Evolutionary conservation across 2,888 invertebrate genomes (phyloP).

Genomic region (Stenoptilia bipunctidactyla): DNA sequence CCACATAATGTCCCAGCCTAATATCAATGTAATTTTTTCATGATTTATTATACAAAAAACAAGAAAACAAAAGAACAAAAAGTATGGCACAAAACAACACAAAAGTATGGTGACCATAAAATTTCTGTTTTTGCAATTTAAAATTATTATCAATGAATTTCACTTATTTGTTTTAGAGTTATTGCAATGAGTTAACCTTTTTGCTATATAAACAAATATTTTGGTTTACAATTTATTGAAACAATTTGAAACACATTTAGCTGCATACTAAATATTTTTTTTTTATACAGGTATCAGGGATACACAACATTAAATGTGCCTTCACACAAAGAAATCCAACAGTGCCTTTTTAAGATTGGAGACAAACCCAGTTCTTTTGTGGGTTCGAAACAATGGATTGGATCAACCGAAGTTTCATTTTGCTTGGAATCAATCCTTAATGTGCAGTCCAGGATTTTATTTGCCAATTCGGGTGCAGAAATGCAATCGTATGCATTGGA

Average conservation of each 20-base stretch:
- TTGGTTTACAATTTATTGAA: neutral
- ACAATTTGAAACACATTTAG: neutral
- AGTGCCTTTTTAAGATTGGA: conserved; percentile 93
- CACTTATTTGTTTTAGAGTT: neutral
- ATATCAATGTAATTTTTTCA: no score
- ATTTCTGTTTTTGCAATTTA: neutral
- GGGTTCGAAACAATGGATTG: conserved; percentile 96
- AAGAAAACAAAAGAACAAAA: neutral
- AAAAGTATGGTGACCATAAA: neutral
- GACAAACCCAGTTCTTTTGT: conserved; percentile 92
- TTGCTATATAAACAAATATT: neutral
- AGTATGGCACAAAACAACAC: neutral
- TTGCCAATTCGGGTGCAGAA: conserved; percentile 88
- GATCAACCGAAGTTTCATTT: conserved; percentile 96
- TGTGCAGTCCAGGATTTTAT: conserved; percentile 84
- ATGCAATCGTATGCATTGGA: conserved; percentile 83
- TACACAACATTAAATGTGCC: conserved; percentile 84
- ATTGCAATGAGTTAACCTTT: neutral
- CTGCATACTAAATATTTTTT: neutral
- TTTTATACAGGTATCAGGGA: conserved; percentile 79
- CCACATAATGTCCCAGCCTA: no score
- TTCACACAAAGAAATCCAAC: conserved; percentile 88
- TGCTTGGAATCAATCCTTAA: conserved; percentile 86
- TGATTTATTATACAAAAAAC: neutral
- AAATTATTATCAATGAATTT: no score